Evolutionary conservation across 2,888 invertebrate genomes (phyloP).

Genomic region (Drosophila mimica): DNA sequence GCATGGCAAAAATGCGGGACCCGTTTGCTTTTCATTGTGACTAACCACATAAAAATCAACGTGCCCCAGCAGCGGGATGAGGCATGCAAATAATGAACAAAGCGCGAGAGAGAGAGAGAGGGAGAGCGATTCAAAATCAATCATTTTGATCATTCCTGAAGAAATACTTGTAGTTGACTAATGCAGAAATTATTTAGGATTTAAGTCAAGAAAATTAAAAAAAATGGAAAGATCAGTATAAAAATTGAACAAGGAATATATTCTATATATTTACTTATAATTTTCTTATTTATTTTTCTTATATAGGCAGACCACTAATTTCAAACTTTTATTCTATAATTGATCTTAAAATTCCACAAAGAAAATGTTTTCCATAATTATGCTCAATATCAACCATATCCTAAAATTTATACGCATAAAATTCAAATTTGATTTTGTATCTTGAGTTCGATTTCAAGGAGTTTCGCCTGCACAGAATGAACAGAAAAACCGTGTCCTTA

Average conservation of each 20-base stretch:
- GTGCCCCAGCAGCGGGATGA: not conserved
- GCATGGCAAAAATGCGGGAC: slow-evolving; percentile 16
- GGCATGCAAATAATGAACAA: slow-evolving; percentile 1
- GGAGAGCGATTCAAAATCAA: not conserved
- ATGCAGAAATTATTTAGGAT: not conserved
- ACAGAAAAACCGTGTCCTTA: fast-evolving
- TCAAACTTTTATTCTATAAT: not conserved
- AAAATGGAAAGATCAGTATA: not conserved
- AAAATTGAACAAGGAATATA: not conserved
- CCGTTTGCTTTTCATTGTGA: slow-evolving; percentile 14
- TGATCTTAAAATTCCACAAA: not conserved
- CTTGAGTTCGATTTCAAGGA: not conserved
- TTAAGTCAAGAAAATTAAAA: not conserved
- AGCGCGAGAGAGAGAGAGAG: not conserved
- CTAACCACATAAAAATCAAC: slow-evolving; percentile 16
- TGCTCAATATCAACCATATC: not conserved
- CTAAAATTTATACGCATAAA: not conserved
- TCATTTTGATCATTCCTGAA: not conserved
- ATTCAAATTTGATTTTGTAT: fast-evolving
- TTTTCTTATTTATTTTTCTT: too few species aligned
- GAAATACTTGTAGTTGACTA: too few species aligned
- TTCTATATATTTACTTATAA: not conserved
- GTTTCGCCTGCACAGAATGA: too few species aligned
- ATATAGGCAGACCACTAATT: not conserved
- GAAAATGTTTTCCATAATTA: not conserved